Evolutionary conservation across 2,888 invertebrate species (phyloP).

Genomic region (Epiblema foenella): DNA sequence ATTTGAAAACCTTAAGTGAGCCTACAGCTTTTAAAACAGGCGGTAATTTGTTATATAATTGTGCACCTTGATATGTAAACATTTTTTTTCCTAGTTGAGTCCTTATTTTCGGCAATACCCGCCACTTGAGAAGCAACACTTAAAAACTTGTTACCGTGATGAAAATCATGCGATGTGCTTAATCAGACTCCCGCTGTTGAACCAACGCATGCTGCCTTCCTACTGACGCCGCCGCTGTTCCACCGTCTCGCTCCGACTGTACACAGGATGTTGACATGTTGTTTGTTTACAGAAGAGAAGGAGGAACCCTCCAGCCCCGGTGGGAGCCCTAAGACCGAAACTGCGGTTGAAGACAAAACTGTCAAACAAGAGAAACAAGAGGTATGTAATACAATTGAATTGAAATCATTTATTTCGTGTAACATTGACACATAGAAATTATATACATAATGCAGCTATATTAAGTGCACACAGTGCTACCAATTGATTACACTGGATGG

Average conservation of each 20-base stretch:
- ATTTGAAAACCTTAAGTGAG: no score
- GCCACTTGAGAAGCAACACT: no score
- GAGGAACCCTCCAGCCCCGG: constrained; percentile 67
- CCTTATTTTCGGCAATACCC: no score
- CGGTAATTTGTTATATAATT: no score
- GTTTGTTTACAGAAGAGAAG: constrained; percentile 66
- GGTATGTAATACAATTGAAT: constrained; percentile 52
- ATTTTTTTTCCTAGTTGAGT: no score
- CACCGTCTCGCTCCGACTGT: neutral
- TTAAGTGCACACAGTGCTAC: no score
- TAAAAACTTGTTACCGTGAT: constrained; percentile 14
- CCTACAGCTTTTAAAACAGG: no score
- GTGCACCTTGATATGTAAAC: no score
- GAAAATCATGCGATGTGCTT: constrained; percentile 43
- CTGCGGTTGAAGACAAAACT: constrained; percentile 52
- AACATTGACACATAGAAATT: no score
- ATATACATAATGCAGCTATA: no score
- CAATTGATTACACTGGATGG: no score
- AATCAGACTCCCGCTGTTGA: constrained; percentile 38
- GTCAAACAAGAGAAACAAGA: constrained; percentile 77
- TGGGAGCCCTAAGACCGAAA: constrained; percentile 60
- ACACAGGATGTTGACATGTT: constrained; percentile 13
- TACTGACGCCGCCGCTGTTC: constrained; percentile 11
- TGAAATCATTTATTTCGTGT: no score
- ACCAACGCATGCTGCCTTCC: constrained; percentile 44